Evolutionary conservation across 2,888 invertebrate genomes (phyloP), one percentile per base, ranked within the genome.

Genomic region (Smittia sp.): DNA sequence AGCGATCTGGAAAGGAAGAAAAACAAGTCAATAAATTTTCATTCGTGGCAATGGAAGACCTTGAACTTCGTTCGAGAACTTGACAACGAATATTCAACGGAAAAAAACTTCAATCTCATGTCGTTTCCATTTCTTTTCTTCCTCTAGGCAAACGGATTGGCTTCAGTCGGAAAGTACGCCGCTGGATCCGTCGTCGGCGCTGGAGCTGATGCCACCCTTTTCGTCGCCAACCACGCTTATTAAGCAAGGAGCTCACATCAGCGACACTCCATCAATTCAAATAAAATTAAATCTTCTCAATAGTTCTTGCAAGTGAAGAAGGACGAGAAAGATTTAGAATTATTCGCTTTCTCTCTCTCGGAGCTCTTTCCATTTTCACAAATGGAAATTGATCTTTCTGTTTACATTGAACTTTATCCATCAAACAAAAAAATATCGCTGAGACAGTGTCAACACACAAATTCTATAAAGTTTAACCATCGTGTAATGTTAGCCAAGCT

Each of bases 191-290:
- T 91, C 24, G 85, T 87, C 79, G 94, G 96, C 80, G 89, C 89
- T 80, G 96, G 96, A 77, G 96, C 91, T 72, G 92, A 90, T 1
- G 87, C 93, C 78, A 90, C 91, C 76, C 89, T 98, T 77, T 98
- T 96, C 84, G 90, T 98, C 78, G 94, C 96, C 79, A 93, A 98
- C 84, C 98, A 98, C 84, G 92, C 94, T 77, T 98, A 98, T 84
- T 99, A 95, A 87, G 80, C 58, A 2, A 20, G n/a, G 15, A 20
- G 20, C 58, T 58, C 32, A 32, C 32, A 32, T 6, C 7, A 58
- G 22, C 58, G 18, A 58, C 58, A 20, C 7, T 58, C 58, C 58
- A 58, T 58, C 22, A 58, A 58, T 22, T 20, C 32, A 32, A 32
- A 32, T 32, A 32, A 32, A 32, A 32, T 46, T 6, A 46, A 46